Conservation (phyloP, 2,113 vertebrate species). For the Vidua macroura region DNA sequence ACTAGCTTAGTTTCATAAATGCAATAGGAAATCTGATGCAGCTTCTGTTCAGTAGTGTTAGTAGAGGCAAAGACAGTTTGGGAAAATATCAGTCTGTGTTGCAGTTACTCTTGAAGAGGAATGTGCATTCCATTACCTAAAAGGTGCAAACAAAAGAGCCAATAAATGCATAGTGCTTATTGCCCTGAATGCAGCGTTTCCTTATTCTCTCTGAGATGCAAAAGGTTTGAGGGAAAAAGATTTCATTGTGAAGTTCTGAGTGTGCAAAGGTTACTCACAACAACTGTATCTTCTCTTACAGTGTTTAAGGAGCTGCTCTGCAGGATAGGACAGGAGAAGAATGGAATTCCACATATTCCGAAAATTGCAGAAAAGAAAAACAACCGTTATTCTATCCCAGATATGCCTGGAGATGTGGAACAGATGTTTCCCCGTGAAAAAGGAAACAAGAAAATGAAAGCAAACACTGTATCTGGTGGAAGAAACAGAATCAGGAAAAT, state of each 20-base stretch:
- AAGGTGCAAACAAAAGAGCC: background rate
- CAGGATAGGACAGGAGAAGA: constrained; percentile 88
- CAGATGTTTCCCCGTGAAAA: constrained; percentile 86
- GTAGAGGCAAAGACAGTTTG: background rate
- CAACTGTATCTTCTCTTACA: constrained; percentile 51
- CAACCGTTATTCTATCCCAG: constrained; percentile 95
- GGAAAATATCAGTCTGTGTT: background rate
- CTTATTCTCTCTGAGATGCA: background rate
- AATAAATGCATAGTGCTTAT: background rate
- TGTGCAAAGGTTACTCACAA: background rate
- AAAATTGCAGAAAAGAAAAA: constrained; percentile 96
- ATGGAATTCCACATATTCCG: constrained; percentile 89
- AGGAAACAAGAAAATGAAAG: constrained; percentile 90
- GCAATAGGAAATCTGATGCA: background rate
- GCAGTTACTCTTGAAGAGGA: background rate
- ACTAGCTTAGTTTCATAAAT: background rate
- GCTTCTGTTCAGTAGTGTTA: background rate
- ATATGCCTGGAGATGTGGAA: constrained; percentile 92
- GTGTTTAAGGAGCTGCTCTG: constrained; percentile 96
- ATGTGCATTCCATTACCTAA: background rate
- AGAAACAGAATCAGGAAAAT: constrained; percentile 96
- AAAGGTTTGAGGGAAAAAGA: background rate
- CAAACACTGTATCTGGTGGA: constrained; percentile 93
- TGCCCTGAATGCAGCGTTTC: background rate
- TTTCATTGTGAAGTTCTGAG: background rate